Conservation (phyloP, 2,888 invertebrate species). For the Mythimna albipuncta region DNA sequence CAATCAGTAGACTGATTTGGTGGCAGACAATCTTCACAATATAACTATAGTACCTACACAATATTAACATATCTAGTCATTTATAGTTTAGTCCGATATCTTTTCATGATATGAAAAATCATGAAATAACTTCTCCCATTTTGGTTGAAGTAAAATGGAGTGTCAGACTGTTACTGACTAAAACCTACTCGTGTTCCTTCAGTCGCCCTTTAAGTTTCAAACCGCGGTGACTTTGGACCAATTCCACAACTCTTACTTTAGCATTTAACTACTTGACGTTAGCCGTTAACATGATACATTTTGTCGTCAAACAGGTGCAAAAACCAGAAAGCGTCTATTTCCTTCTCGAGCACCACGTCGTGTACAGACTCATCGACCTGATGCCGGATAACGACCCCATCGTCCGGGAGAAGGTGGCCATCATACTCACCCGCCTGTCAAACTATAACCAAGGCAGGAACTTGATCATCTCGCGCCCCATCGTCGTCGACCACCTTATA, state of each 20-base stretch:
- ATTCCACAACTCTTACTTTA: neutral
- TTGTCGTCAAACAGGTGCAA: conserved; percentile 75
- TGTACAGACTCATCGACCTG: conserved; percentile 81
- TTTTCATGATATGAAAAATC: no score
- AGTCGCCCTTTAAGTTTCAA: no score
- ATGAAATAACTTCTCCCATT: no score
- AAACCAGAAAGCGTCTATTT: conserved; percentile 83
- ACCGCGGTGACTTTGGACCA: no score
- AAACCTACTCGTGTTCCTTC: no score
- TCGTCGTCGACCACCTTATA: conserved; percentile 78
- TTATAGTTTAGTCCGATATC: no score
- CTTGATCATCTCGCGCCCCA: conserved; percentile 75
- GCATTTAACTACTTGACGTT: neutral
- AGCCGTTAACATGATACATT: neutral
- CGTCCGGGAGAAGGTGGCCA: conserved; percentile 81
- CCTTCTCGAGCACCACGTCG: conserved; percentile 78
- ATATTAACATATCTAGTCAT: no score
- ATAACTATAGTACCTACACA: no score
- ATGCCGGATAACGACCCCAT: conserved; percentile 78
- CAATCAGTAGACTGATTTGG: no score
- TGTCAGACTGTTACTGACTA: no score
- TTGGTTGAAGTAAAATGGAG: no score
- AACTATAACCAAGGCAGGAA: conserved; percentile 78
- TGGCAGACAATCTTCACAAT: no score
- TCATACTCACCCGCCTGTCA: conserved; percentile 77